Conservation (phyloP, 1,140 invertebrate species). For the Drosophila bipectinata region DNA sequence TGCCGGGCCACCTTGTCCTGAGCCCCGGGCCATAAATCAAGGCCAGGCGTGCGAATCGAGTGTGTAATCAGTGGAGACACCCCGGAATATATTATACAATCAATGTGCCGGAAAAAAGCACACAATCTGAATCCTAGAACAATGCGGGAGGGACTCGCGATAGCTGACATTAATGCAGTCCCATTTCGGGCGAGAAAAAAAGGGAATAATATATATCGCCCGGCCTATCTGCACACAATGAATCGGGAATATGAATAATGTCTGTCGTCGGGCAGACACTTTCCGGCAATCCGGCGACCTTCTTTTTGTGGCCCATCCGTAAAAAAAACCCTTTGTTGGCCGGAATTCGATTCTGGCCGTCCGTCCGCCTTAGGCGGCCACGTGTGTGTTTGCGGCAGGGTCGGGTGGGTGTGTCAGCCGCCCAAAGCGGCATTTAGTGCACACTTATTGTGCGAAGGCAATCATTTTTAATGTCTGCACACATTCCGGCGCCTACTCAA, state of each 20-base stretch:
- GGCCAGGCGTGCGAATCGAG: conserved; percentile 7
- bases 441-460: conserved; percentile 67
- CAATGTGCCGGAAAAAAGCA: conserved; percentile 25
- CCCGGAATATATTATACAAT: conserved; percentile 35
- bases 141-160: conserved; percentile 11
- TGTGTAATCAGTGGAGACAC: conserved; percentile 24
- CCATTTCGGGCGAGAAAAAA: conserved; percentile 19
- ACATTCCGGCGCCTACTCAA: conserved; percentile 46
- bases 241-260: conserved; percentile 49
- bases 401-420: conserved; percentile 34
- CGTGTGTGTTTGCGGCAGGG: conserved; percentile 12
- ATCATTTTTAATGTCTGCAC: conserved; percentile 71
- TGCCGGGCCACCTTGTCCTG: background rate
- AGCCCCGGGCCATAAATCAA: conserved; percentile 33
- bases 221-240: conserved; percentile 37
- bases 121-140: conserved; percentile 13
- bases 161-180: conserved; percentile 42
- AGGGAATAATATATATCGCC: conserved; percentile 34
- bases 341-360: conserved; percentile 32
- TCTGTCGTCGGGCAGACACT: conserved; percentile 37
- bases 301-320: conserved; percentile 18
- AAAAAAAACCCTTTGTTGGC: conserved; percentile 38
- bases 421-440: conserved; percentile 63
- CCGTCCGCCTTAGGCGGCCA: conserved; percentile 4
- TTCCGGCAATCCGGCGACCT: conserved; percentile 14